Evolutionary conservation across 2,888 invertebrate genomes (phyloP).

Genomic region (Drosophila pseudotalamancana): DNA sequence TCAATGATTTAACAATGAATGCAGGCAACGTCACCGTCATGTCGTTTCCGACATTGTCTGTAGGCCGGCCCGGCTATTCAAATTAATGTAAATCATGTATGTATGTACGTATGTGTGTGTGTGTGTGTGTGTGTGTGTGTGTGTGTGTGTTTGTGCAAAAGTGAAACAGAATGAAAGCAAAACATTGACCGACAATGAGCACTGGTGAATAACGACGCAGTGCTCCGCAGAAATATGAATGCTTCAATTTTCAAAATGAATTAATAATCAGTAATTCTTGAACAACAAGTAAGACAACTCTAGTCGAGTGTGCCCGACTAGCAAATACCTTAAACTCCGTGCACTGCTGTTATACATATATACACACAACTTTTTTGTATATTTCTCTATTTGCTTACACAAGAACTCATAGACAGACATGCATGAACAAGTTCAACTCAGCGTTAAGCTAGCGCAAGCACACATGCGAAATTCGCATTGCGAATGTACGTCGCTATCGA

Average conservation of each 20-base stretch:
- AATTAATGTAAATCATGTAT: constrained; percentile 66
- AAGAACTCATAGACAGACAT: too few relatives aligned
- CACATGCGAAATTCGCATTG: too few relatives aligned
- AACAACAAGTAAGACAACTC: too few relatives aligned
- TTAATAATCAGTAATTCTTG: constrained; percentile 80
- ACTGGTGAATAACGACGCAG: constrained; percentile 60
- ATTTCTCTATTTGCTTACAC: too few relatives aligned
- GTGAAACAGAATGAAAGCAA: constrained; percentile 69
- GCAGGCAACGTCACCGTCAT: constrained; percentile 44
- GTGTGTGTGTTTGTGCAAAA: constrained; percentile 16
- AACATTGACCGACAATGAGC: constrained; percentile 71
- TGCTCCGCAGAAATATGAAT: constrained; percentile 72
- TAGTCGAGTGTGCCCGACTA: too few relatives aligned
- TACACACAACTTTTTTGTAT: too few relatives aligned
- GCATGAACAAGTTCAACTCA: too few relatives aligned
- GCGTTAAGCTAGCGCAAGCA: too few relatives aligned
- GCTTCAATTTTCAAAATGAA: constrained; percentile 79
- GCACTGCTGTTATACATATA: neutral
- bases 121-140: neutral
- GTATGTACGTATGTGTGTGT: neutral
- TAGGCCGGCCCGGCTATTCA: constrained; percentile 54
- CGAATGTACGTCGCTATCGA: too few relatives aligned
- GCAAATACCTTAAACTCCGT: too few relatives aligned
- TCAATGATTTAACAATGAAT: constrained; percentile 81
- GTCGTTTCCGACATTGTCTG: constrained; percentile 32